A percentile compares a stretch with the other conserved stretches of the same genome.
These are phyloP conservation scores for Ficedula albicollis DNA, from an alignment of 2,797 vertebrate species.

Conservation along the genomic window DNA sequence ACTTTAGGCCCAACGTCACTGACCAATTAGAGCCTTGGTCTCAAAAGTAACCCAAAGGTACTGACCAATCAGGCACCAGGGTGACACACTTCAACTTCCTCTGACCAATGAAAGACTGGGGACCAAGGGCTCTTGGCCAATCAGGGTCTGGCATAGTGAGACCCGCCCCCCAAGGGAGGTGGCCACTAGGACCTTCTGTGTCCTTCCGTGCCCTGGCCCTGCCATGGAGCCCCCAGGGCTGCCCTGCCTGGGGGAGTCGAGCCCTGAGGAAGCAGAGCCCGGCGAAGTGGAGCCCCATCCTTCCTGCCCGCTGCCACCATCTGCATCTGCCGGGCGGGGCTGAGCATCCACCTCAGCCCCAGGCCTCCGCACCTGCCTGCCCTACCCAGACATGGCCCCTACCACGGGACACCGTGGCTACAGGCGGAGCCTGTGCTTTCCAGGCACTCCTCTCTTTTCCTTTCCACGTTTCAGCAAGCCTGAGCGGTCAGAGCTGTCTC, in stretches of 20 bases:
- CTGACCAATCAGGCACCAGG: neutral
- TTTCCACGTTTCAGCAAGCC: neutral
- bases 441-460: neutral
- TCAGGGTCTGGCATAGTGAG: rapidly evolving
- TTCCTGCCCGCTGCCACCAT: rapidly evolving
- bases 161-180: rapidly evolving
- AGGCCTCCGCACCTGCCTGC: neutral
- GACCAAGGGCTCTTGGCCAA: too few species aligned
- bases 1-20: too few species aligned
- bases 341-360: neutral
- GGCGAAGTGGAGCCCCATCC: rapidly evolving
- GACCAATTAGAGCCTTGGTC: neutral
- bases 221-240: rapidly evolving
- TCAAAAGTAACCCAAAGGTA: too few species aligned
- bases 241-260: rapidly evolving
- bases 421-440: rapidly evolving
- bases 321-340: rapidly evolving
- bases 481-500: rapidly evolving
- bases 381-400: neutral
- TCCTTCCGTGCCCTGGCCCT: rapidly evolving
- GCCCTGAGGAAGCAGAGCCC: too few species aligned
- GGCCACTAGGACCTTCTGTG: rapidly evolving
- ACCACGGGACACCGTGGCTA: rapidly evolving
- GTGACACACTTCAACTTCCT: rapidly evolving
- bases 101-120: rapidly evolving